These are phyloP conservation scores for Ceratitis capitata DNA, from an alignment of 1,140 invertebrate species.

Conservation along the genomic window DNA sequence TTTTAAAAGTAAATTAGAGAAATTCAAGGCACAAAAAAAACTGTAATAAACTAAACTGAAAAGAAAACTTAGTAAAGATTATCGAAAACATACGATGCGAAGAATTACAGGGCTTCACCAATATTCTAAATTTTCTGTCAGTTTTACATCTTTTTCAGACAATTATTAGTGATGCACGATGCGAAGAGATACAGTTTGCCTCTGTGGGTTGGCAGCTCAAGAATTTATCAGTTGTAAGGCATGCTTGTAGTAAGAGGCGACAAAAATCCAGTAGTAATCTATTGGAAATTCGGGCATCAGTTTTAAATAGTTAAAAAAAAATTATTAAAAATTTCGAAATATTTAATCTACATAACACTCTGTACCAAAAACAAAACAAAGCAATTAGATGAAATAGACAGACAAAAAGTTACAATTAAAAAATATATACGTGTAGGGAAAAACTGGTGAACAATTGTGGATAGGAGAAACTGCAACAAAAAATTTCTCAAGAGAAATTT, in stretches of 20 bases:
- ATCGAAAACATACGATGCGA: background rate
- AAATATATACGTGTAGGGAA: background rate
- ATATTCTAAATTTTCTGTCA: background rate
- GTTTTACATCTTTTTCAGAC: background rate
- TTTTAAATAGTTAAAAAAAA: background rate
- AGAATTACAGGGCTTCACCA: too few relatives aligned
- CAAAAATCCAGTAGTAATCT: too few relatives aligned
- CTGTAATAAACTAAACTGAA: background rate
- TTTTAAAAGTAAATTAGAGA: background rate
- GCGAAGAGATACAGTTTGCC: too few relatives aligned
- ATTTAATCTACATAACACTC: background rate
- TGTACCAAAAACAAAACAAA: background rate
- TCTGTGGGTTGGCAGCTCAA: too few relatives aligned
- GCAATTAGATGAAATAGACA: background rate
- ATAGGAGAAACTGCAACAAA: conserved; percentile 9
- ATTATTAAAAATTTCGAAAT: background rate
- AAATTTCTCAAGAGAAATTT: conserved; percentile 19
- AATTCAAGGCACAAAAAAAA: background rate
- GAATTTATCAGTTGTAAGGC: too few relatives aligned
- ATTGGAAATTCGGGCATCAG: too few relatives aligned
- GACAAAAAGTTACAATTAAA: background rate
- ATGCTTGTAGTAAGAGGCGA: too few relatives aligned
- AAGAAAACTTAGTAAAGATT: background rate
- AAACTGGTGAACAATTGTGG: background rate
- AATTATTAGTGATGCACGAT: too few relatives aligned